Percentiles rank a stretch among this genome's conserved stretches.
phyloP scores from a whole-genome alignment of 2,113 vertebrate species.

The Microcebus lehilahytsara region DNA sequence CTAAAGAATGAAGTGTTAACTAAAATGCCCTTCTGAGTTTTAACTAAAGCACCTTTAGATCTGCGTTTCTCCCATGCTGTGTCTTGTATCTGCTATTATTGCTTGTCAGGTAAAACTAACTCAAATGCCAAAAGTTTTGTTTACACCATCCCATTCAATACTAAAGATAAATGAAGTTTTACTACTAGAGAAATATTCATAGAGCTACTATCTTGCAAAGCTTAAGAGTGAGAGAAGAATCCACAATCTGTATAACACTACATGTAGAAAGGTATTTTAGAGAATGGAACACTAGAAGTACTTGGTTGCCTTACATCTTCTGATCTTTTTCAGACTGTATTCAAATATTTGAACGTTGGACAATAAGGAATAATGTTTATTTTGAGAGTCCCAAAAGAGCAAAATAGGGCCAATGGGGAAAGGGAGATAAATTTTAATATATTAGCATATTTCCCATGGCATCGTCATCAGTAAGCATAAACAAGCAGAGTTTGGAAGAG shows the following conservation, averaged over 20 bases:
- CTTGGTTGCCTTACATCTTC: not conserved
- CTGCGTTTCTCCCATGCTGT: not conserved
- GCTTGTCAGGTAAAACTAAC: not conserved
- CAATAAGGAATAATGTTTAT: not conserved
- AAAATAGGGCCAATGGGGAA: not conserved
- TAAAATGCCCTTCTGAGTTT: not conserved
- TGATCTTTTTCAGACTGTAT: not conserved
- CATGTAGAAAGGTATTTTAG: not conserved
- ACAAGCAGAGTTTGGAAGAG: not conserved
- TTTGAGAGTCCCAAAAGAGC: not conserved
- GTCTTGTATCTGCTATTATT: not conserved
- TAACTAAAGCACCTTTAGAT: not conserved
- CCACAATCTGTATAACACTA: not conserved
- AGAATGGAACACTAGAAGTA: not conserved
- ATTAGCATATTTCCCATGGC: not conserved
- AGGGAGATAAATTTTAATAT: not conserved
- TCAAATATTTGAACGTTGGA: not conserved
- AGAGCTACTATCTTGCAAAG: not conserved
- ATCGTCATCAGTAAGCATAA: not conserved
- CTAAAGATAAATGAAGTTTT: not conserved
- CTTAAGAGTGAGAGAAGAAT: not conserved
- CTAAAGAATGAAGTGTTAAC: not conserved
- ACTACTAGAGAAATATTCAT: not conserved
- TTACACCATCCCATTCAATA: not conserved
- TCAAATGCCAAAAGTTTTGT: not conserved